phyloP scores from a whole-genome alignment of 1,140 invertebrate species.

The Frieseomelitta varia region DNA sequence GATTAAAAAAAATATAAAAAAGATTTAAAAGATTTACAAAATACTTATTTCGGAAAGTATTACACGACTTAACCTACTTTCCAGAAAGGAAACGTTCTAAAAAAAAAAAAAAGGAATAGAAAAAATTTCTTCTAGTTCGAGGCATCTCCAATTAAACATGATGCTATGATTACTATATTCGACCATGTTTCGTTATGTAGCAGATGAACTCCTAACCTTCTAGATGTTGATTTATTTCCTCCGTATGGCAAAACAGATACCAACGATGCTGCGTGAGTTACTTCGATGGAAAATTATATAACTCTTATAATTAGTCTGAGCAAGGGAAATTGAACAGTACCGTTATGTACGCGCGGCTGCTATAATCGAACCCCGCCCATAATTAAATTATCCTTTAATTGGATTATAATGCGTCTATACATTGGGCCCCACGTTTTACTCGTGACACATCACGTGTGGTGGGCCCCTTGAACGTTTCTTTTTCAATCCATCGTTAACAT shows the following conservation, averaged over 20 bases:
- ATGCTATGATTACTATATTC: background rate
- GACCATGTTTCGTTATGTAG: background rate
- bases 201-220: background rate
- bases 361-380: constrained; percentile 25
- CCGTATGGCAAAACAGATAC: background rate
- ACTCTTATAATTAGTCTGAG: background rate
- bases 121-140: background rate
- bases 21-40: background rate
- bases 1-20: too few species aligned
- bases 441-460: too few species aligned
- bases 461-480: background rate
- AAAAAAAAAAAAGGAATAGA: too few species aligned
- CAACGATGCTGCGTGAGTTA: background rate
- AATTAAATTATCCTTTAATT: constrained; percentile 37
- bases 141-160: background rate
- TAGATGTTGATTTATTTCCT: constrained; percentile 6
- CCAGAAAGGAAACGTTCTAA: background rate
- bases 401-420: constrained; percentile 16
- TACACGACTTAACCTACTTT: background rate
- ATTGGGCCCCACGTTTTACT: background rate
- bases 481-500: background rate
- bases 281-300: constrained; percentile 22
- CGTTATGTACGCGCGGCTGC: background rate
- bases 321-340: constrained; percentile 24
- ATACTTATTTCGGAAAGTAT: background rate